phyloP scores from a whole-genome alignment of 2,797 vertebrate genomes.

The Morelia viridis region DNA sequence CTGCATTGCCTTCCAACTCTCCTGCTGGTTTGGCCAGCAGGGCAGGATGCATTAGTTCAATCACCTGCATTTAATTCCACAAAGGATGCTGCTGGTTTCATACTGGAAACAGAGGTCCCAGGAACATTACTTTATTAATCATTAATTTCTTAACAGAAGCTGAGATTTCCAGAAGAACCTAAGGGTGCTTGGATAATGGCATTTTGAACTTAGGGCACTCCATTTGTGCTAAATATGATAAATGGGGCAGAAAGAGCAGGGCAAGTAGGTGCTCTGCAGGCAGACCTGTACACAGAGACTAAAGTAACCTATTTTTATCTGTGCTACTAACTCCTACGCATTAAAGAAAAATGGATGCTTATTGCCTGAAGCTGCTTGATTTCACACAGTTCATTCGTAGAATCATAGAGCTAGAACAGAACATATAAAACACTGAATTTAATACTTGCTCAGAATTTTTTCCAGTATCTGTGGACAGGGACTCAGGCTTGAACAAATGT shows the following conservation, averaged over 20 bases:
- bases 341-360: not conserved
- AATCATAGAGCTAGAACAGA: not conserved
- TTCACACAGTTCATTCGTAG: not conserved
- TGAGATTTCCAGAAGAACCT: constrained; percentile 16
- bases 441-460: not conserved
- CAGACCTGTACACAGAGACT: not conserved
- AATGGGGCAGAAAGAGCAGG: constrained; percentile 22
- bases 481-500: not conserved
- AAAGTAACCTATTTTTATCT: not conserved
- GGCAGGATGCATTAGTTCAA: constrained; percentile 30
- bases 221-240: not conserved
- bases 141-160: constrained; percentile 19
- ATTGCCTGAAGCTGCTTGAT: not conserved
- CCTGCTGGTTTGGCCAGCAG: constrained; percentile 35
- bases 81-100: not conserved
- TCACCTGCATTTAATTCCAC: constrained; percentile 10
- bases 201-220: constrained; percentile 11
- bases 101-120: constrained; percentile 13
- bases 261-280: not conserved
- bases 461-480: not conserved
- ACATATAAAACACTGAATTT: not conserved
- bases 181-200: constrained; percentile 1
- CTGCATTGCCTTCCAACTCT: not conserved
- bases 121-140: constrained; percentile 11
- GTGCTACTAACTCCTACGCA: not conserved